Evolutionary conservation across 2,888 invertebrate species (phyloP), one percentile per base, ranked within the genome.

Genomic region (Clostera curtula): DNA sequence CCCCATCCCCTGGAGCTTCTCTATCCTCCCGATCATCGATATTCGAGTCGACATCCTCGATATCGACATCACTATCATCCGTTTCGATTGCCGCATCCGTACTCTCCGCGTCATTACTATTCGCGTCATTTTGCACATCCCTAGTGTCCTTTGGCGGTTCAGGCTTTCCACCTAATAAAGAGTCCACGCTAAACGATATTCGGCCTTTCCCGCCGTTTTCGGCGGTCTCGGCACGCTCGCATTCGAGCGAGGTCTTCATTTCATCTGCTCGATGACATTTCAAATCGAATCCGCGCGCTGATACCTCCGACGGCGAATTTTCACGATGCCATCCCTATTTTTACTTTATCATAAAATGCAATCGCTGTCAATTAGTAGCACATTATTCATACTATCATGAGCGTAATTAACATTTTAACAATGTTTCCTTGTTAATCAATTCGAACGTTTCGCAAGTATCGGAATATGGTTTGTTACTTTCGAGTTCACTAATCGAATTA

Each of bases 151-250:
- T 70, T 0, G 47, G 46, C 0, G 69, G 65, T 2, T 71, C 67
- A 10, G 53, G 62, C 43, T 75, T 59, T 44, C 77, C 63, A 12
- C 79, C 74, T 16, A 91, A 62, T 11, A 91, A 58, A 0, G 90
- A 86, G 67, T 91, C 91, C 24, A 91, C 90, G 72, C 90, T 91
- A 67, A 91, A 91, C 36, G 90, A 90, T 57, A 91, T 90, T 49
- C 90, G 89, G 46, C 89, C 85, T 59, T 87, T 88, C 40, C 86
- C 73, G 53, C 86, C 74, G 54, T 62, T 72, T 25, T 80, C 80
- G 48, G 79, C 77, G 73, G 77, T 64, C 40, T 83, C 83, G 45
- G 75, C 66, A 55, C 80, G 75, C 64, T 83, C 82, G 67, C 77
- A 77, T 66, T 82, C 82, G 57, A 83, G 73, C 74, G 82, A 65